A percentile compares a stretch with the other conserved stretches of the same genome.
phyloP scores from a whole-genome alignment of 2,113 vertebrate genomes.

The Malaclemys terrapin region DNA sequence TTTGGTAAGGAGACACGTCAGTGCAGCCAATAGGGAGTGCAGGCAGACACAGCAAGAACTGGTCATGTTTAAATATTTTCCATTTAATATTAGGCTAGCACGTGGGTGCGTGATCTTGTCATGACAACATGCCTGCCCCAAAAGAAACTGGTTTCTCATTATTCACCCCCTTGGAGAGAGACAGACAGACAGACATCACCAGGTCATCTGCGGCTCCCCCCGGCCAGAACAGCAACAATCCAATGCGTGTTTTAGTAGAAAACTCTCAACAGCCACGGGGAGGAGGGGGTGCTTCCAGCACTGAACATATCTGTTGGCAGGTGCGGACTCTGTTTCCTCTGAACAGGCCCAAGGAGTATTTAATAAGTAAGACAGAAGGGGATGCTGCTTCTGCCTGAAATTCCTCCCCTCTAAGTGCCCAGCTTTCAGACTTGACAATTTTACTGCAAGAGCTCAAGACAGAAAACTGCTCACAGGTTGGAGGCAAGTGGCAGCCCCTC shows the following conservation, averaged over 20 bases:
- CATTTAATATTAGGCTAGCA: rapidly evolving
- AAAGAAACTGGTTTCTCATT: rapidly evolving
- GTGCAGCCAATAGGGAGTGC: rapidly evolving
- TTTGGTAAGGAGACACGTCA: neutral
- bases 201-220: rapidly evolving
- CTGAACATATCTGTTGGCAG: neutral
- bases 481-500: neutral
- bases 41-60: neutral
- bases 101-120: rapidly evolving
- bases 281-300: rapidly evolving
- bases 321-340: rapidly evolving
- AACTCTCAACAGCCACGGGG: neutral
- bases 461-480: neutral
- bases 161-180: rapidly evolving
- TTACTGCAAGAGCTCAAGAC: neutral
- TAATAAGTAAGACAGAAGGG: rapidly evolving
- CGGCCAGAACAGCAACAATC: neutral
- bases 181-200: rapidly evolving
- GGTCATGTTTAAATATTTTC: rapidly evolving
- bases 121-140: neutral
- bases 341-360: neutral
- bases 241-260: rapidly evolving
- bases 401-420: neutral
- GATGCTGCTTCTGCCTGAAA: rapidly evolving
- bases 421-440: neutral